phyloP scores from a whole-genome alignment of 2,888 invertebrate species.

The Hydroisotoma schaefferi region DNA sequence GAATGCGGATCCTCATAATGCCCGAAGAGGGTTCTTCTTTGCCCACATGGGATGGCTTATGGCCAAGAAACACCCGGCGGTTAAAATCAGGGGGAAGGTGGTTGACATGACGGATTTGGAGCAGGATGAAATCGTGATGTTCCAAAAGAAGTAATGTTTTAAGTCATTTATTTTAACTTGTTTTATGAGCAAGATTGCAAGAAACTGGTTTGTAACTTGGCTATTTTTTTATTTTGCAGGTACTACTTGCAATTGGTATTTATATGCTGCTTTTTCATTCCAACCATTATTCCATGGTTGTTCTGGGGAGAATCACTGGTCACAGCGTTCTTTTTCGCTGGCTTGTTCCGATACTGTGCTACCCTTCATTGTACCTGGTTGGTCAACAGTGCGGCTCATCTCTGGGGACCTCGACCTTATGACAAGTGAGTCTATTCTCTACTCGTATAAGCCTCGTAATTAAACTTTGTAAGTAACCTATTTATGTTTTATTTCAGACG shows the following conservation, averaged over 20 bases:
- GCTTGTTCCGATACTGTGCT: conserved; percentile 73
- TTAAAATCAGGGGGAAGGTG: conserved; percentile 74
- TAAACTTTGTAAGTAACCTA: background rate
- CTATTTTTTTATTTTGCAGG: conserved; percentile 20
- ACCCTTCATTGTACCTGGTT: conserved; percentile 88
- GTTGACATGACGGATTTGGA: conserved; percentile 85
- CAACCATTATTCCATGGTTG: conserved; percentile 74
- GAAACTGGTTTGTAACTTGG: background rate
- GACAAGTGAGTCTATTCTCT: conserved; percentile 58
- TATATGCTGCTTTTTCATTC: conserved; percentile 43
- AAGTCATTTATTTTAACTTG: background rate
- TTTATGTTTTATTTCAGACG: conserved; percentile 21
- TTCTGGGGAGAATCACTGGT: conserved; percentile 77
- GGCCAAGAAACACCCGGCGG: conserved; percentile 81
- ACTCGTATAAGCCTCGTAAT: background rate
- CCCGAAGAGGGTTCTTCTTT: conserved; percentile 84
- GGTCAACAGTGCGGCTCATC: conserved; percentile 92
- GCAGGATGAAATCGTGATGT: conserved; percentile 76
- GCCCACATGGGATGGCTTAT: conserved; percentile 93
- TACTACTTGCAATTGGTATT: conserved; percentile 45
- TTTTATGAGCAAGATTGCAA: background rate
- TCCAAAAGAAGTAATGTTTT: conserved; percentile 70
- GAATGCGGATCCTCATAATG: conserved; percentile 85
- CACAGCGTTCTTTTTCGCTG: conserved; percentile 76
- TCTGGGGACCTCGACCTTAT: conserved; percentile 76